Evolutionary conservation across 2,113 vertebrate species (phyloP).

Genomic region (Oryzias celebensis): DNA sequence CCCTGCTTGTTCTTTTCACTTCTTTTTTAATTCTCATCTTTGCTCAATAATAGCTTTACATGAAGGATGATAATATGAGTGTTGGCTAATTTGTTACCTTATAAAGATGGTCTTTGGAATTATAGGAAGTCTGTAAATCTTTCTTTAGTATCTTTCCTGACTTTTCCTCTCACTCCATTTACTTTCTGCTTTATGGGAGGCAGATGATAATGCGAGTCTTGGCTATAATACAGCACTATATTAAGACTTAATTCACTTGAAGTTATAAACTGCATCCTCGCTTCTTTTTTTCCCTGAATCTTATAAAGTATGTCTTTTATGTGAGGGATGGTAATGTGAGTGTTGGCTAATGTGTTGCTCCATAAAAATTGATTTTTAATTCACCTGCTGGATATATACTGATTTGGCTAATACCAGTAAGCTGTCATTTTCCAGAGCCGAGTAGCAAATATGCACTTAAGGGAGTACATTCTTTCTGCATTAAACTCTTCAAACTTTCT

Average conservation of each 20-base stretch:
- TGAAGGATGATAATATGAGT: constrained; percentile 63
- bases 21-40: background rate
- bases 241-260: constrained; percentile 57
- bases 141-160: constrained; percentile 23
- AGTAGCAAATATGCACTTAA: constrained; percentile 37
- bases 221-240: constrained; percentile 48
- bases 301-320: constrained; percentile 54
- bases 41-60: constrained; percentile 52
- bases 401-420: constrained; percentile 53
- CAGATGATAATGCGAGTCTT: constrained; percentile 56
- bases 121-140: constrained; percentile 46
- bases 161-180: constrained; percentile 7
- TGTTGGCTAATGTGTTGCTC: constrained; percentile 65
- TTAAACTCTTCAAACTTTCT: constrained; percentile 3
- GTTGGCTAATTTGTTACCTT: constrained; percentile 63
- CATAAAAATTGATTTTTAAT: constrained; percentile 72
- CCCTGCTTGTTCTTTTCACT: background rate
- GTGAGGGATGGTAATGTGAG: constrained; percentile 66
- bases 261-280: constrained; percentile 35
- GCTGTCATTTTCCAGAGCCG: constrained; percentile 38
- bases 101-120: constrained; percentile 60
- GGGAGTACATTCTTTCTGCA: constrained; percentile 15
- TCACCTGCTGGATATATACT: constrained; percentile 50
- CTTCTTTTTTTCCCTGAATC: constrained; percentile 11
- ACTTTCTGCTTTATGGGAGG: constrained; percentile 23